These are phyloP conservation scores for Sebastes nivosus DNA, from an alignment of 2,797 vertebrate genomes.

Conservation along the genomic window DNA sequence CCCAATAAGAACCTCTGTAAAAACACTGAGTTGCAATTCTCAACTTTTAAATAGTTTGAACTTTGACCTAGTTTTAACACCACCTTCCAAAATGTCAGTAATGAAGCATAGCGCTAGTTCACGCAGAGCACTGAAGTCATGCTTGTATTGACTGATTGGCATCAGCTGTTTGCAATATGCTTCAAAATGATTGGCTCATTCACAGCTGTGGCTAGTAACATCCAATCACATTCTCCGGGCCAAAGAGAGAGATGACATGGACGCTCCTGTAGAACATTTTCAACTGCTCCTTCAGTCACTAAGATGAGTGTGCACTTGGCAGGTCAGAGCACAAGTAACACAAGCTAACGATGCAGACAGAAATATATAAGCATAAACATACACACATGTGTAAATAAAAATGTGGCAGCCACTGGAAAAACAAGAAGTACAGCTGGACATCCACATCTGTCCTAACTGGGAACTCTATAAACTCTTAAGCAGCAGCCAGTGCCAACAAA, in stretches of 20 bases:
- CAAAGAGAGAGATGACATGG: not conserved
- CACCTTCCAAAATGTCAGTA: not conserved
- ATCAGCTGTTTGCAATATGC: not conserved
- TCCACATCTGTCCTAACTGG: constrained; percentile 43
- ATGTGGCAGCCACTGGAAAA: constrained; percentile 23
- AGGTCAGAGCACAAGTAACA: not conserved
- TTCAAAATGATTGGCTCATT: not conserved
- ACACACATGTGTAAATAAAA: constrained; percentile 4
- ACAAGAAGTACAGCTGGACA: constrained; percentile 22
- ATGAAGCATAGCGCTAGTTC: not conserved
- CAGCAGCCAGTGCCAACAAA: constrained; percentile 40
- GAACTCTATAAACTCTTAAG: constrained; percentile 51
- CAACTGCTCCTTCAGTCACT: not conserved
- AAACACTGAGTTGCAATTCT: not conserved
- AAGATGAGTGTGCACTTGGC: not conserved
- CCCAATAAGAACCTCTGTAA: no score
- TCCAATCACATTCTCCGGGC: not conserved
- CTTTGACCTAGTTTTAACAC: not conserved
- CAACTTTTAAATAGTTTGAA: not conserved
- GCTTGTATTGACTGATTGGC: not conserved
- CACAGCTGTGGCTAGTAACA: not conserved
- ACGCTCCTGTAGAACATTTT: not conserved
- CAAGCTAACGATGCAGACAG: not conserved
- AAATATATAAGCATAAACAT: constrained; percentile 11
- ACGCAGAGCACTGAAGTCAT: not conserved